A percentile compares a stretch with the other conserved stretches of the same genome.
Evolutionary conservation across 2,797 vertebrate genomes (phyloP).

Genomic region (Esox lucius): DNA sequence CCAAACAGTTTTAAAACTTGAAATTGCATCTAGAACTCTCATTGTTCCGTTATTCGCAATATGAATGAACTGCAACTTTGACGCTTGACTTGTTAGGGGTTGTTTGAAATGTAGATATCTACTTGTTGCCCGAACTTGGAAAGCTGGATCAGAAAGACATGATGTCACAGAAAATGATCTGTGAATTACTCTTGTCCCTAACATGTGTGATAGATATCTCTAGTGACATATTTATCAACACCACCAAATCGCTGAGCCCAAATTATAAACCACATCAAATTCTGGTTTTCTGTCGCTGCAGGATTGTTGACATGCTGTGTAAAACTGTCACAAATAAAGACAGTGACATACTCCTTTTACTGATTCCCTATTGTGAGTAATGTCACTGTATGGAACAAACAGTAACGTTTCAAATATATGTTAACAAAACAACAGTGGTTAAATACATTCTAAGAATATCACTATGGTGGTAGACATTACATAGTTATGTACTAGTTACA

Average conservation of each 20-base stretch:
- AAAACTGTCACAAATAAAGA: no score
- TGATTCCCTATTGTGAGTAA: no score
- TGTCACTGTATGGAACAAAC: not conserved
- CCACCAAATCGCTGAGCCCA: no score
- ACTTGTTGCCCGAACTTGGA: not conserved
- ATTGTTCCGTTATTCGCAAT: conserved; percentile 52
- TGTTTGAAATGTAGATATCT: not conserved
- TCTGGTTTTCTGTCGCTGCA: no score
- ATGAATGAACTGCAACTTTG: conserved; percentile 19
- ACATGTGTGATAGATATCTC: not conserved
- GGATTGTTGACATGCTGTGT: no score
- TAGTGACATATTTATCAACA: not conserved
- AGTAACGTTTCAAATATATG: no score
- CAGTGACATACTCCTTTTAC: no score
- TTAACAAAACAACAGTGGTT: not conserved
- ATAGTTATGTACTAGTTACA: no score
- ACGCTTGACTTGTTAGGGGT: not conserved
- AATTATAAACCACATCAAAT: no score
- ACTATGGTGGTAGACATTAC: no score
- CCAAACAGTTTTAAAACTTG: conserved; percentile 52
- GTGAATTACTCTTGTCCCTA: conserved; percentile 1
- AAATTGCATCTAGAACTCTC: conserved; percentile 48
- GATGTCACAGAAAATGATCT: conserved; percentile 50
- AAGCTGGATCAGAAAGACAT: conserved; percentile 15
- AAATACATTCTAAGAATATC: not conserved